A percentile compares a stretch with the other conserved stretches of the same genome.
Conservation (phyloP, 2,113 vertebrate species). For the Anser brachyrhynchus region DNA sequence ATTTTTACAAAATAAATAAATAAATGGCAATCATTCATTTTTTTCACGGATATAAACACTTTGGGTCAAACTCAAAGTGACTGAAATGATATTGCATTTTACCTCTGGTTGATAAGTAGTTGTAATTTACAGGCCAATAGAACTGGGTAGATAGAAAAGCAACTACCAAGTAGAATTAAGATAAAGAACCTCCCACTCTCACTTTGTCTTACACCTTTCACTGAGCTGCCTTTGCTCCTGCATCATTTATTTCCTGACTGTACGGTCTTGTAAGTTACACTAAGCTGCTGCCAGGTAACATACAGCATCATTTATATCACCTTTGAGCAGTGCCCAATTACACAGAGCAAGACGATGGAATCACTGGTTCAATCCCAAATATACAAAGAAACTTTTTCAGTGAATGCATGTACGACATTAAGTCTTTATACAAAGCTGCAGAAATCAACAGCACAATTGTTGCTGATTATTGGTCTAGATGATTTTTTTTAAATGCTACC, state of each 20-base stretch:
- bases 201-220: constrained; percentile 61
- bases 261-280: constrained; percentile 33
- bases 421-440: not conserved
- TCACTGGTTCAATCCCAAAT: not conserved
- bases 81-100: constrained; percentile 67
- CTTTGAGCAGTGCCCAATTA: constrained; percentile 4
- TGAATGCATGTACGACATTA: not conserved
- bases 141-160: constrained; percentile 56
- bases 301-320: constrained; percentile 40
- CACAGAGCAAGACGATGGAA: not conserved
- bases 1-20: constrained; percentile 61
- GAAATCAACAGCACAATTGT: not conserved
- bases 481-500: not conserved
- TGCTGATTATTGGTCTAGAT: not conserved
- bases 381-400: not conserved
- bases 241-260: constrained; percentile 57
- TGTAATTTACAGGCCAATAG: constrained; percentile 65
- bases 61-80: constrained; percentile 68
- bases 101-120: constrained; percentile 64
- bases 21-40: constrained; percentile 46
- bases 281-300: constrained; percentile 54
- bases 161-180: constrained; percentile 62
- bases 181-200: constrained; percentile 60
- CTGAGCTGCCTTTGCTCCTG: constrained; percentile 51
- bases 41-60: constrained; percentile 55